Conservation (phyloP, 1,140 invertebrate genomes). For the Drosophila bipectinata region DNA sequence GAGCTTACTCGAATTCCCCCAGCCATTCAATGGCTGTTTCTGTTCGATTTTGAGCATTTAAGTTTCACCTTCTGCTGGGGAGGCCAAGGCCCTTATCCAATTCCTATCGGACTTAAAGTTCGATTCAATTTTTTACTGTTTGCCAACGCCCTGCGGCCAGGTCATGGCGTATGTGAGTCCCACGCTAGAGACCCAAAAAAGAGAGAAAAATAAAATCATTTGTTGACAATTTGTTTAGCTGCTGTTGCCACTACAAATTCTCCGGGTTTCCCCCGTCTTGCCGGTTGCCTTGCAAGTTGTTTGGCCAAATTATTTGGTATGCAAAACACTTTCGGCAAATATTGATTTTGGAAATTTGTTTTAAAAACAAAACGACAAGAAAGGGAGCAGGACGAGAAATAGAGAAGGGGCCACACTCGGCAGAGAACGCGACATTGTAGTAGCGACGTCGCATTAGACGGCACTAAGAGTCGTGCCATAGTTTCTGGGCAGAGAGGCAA, state of each 20-base stretch:
- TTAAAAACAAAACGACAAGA: constrained; percentile 56
- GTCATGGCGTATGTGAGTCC: constrained; percentile 49
- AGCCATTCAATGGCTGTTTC: constrained; percentile 3
- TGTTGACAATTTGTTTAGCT: constrained; percentile 82
- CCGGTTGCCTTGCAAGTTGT: constrained; percentile 66
- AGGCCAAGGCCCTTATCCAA: constrained; percentile 13
- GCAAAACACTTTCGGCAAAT: constrained; percentile 82
- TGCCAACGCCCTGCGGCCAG: constrained; percentile 57
- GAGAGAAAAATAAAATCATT: constrained; percentile 76
- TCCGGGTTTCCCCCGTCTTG: constrained; percentile 16
- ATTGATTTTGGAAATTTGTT: constrained; percentile 82
- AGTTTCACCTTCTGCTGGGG: neutral
- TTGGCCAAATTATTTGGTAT: constrained; percentile 81
- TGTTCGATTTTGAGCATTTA: constrained; percentile 6
- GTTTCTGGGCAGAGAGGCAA: constrained; percentile 55
- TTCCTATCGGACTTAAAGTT: constrained; percentile 55
- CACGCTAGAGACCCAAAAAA: constrained; percentile 46
- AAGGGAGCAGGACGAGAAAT: constrained; percentile 10
- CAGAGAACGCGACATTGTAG: constrained; percentile 62
- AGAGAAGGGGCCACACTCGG: neutral
- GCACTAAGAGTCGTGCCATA: constrained; percentile 66
- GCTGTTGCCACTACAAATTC: constrained; percentile 77
- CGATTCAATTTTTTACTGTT: constrained; percentile 69
- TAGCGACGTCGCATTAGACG: constrained; percentile 57
- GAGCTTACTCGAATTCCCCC: constrained; percentile 7